phyloP scores from a whole-genome alignment of 2,888 invertebrate genomes.

The Scrobipalpa atriplicella region DNA sequence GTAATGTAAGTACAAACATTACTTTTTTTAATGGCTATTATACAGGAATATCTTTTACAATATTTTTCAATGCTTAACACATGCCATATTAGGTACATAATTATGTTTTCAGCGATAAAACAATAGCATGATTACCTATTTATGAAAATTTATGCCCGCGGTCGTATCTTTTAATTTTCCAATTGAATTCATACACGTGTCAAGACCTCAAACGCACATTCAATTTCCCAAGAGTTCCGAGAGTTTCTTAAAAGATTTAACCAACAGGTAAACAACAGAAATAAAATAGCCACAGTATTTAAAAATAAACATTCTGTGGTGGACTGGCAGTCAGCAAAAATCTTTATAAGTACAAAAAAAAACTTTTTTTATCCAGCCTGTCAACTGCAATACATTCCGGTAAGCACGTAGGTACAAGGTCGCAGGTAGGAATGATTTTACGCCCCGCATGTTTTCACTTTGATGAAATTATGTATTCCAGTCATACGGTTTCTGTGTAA shows the following conservation, averaged over 20 bases:
- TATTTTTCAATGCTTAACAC: too few species aligned
- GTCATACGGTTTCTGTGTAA: conserved; percentile 30
- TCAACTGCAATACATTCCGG: conserved; percentile 26
- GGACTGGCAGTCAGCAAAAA: not conserved
- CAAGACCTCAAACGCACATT: not conserved
- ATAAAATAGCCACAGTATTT: not conserved
- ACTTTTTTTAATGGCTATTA: too few species aligned
- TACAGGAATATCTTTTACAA: too few species aligned
- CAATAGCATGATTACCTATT: too few species aligned
- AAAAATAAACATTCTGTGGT: conserved; percentile 6
- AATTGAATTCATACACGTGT: too few species aligned
- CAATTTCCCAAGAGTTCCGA: not conserved
- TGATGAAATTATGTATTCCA: conserved; percentile 39
- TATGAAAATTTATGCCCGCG: too few species aligned
- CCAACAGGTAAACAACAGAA: not conserved
- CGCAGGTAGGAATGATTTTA: conserved; percentile 32
- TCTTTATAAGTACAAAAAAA: not conserved
- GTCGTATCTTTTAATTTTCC: too few species aligned
- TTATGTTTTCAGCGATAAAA: too few species aligned
- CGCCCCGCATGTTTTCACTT: conserved; percentile 30
- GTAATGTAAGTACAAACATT: too few species aligned
- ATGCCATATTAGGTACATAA: too few species aligned
- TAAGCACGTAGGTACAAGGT: conserved; percentile 23
- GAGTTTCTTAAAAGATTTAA: not conserved
- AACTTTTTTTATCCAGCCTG: not conserved